Conservation (phyloP, 2,113 vertebrate species). For the Thalassoma bifasciatum region DNA sequence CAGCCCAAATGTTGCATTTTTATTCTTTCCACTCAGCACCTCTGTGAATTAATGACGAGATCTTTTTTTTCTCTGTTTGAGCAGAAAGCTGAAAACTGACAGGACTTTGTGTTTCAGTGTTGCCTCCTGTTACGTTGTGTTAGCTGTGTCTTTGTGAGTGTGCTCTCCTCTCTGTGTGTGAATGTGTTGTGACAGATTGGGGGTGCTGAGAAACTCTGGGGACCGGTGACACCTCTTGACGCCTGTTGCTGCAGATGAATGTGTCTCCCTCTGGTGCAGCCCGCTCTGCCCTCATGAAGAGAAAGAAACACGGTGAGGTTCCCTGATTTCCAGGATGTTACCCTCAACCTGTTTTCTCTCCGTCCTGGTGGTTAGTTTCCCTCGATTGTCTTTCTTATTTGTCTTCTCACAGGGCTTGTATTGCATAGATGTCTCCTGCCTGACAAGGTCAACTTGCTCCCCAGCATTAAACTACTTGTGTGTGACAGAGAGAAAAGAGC, state of each 20-base stretch:
- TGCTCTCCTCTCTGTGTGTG: slow-evolving; percentile 11
- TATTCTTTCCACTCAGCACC: background rate
- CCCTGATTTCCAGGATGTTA: slow-evolving; percentile 45
- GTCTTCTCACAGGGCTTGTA: slow-evolving; percentile 43
- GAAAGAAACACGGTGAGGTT: background rate
- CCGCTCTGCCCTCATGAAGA: slow-evolving; percentile 28
- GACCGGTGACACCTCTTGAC: slow-evolving; percentile 25
- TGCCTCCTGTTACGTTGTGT: background rate
- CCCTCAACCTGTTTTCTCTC: slow-evolving; percentile 26
- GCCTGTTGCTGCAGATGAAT: slow-evolving; percentile 46
- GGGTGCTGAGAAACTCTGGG: slow-evolving; percentile 54
- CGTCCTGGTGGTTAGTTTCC: slow-evolving; percentile 24
- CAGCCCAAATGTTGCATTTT: background rate
- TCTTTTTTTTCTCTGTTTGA: background rate
- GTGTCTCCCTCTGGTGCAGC: slow-evolving; percentile 12
- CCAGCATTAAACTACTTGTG: slow-evolving; percentile 55
- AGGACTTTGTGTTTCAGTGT: background rate
- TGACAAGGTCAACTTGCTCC: slow-evolving; percentile 43
- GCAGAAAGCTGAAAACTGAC: background rate
- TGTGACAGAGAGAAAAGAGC: slow-evolving; percentile 62
- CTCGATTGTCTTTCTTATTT: slow-evolving; percentile 56
- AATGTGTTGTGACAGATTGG: slow-evolving; percentile 65
- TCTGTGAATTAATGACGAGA: background rate
- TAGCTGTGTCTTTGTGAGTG: background rate
- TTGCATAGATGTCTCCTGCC: slow-evolving; percentile 44